phyloP scores from a whole-genome alignment of 2,888 invertebrate species.

The Caradrina clavipalpis region DNA sequence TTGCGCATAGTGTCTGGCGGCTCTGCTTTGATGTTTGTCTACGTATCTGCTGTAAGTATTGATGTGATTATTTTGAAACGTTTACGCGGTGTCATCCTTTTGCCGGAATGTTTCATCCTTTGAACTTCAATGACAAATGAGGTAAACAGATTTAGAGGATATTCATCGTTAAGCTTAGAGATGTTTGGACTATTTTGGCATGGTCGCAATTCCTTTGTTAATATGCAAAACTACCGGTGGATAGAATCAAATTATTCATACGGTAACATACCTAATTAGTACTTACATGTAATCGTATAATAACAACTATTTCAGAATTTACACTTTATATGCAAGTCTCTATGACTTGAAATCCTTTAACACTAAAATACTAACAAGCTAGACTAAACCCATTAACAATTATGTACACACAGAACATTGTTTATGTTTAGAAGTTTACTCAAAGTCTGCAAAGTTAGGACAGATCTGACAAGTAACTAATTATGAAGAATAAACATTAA shows the following conservation, averaged over 20 bases:
- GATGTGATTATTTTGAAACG: constrained; percentile 69
- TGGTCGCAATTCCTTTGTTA: constrained; percentile 45
- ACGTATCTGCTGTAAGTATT: constrained; percentile 68
- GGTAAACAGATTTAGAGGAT: constrained; percentile 62
- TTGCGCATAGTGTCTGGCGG: constrained; percentile 73
- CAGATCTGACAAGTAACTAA: constrained; percentile 53
- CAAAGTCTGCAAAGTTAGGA: constrained; percentile 64
- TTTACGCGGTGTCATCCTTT: constrained; percentile 67
- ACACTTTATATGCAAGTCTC: not conserved
- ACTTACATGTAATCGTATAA: too few species aligned
- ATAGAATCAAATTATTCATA: too few species aligned
- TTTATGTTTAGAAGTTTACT: constrained; percentile 63
- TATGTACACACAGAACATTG: constrained; percentile 66
- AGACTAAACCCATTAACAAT: constrained; percentile 64
- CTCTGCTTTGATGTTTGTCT: constrained; percentile 83
- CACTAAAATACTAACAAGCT: constrained; percentile 42
- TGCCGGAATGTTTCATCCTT: constrained; percentile 60
- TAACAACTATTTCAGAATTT: not conserved
- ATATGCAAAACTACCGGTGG: not conserved
- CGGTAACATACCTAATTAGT: too few species aligned
- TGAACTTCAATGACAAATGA: constrained; percentile 63
- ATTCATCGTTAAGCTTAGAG: constrained; percentile 47
- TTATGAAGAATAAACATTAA: constrained; percentile 59
- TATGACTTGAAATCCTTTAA: constrained; percentile 28
- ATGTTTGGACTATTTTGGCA: constrained; percentile 37